These are phyloP conservation scores for Dicerorhinus sumatrensis DNA, from an alignment of 2,113 vertebrate genomes.

Conservation along the genomic window DNA sequence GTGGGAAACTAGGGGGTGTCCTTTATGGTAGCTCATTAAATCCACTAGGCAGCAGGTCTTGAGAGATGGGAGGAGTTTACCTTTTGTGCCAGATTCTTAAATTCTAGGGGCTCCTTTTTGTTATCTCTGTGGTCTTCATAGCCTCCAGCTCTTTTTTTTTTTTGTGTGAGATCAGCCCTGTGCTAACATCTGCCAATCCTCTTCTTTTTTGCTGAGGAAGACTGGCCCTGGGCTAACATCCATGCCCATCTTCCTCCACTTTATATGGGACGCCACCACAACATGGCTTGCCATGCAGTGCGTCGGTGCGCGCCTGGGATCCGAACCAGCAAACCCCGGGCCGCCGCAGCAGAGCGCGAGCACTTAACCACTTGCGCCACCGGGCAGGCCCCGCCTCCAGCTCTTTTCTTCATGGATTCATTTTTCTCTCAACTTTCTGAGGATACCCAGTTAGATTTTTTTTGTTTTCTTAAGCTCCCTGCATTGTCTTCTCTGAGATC, in stretches of 20 bases:
- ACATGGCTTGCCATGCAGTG: too few relatives aligned
- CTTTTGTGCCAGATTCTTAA: background rate
- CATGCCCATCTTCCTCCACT: too few relatives aligned
- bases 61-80: fast-evolving
- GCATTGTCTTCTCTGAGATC: background rate
- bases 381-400: too few relatives aligned
- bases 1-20: background rate
- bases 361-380: too few relatives aligned
- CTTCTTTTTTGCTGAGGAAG: too few relatives aligned
- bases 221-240: too few relatives aligned
- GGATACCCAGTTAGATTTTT: background rate
- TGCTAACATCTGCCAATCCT: too few relatives aligned
- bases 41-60: fast-evolving
- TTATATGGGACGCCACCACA: too few relatives aligned
- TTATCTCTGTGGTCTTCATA: background rate
- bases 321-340: too few relatives aligned
- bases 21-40: fast-evolving
- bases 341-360: too few relatives aligned
- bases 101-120: background rate
- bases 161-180: too few relatives aligned
- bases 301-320: too few relatives aligned
- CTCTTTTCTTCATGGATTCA: background rate
- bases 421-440: background rate
- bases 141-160: background rate
- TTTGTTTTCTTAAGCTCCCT: background rate